Percentiles rank a stretch among this genome's conserved stretches.
phyloP scores from a whole-genome alignment of 2,888 invertebrate species.

The Monochamus alternatus region DNA sequence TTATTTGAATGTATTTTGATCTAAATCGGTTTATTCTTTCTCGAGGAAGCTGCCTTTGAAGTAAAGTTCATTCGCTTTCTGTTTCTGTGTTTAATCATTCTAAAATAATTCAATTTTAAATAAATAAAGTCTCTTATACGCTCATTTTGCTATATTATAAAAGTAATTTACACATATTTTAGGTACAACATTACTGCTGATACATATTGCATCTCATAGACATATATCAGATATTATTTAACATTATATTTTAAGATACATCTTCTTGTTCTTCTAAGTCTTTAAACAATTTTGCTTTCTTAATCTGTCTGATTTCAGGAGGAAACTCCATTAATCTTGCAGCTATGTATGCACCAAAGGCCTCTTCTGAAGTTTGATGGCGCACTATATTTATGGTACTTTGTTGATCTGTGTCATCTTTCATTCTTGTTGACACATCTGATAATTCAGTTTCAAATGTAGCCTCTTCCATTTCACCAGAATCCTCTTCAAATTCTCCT shows the following conservation, averaged over 20 bases:
- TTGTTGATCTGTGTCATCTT: conserved; percentile 32
- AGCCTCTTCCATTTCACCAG: conserved; percentile 38
- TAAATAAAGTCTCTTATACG: too few relatives aligned
- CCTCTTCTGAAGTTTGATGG: conserved; percentile 43
- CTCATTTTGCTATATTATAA: too few relatives aligned
- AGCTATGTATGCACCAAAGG: conserved; percentile 44
- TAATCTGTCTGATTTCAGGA: conserved; percentile 37
- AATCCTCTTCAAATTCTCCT: conserved; percentile 34
- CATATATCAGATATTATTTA: conserved; percentile 9
- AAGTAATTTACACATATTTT: too few relatives aligned
- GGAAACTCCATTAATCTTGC: conserved; percentile 41
- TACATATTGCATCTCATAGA: too few relatives aligned
- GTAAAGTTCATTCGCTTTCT: too few relatives aligned
- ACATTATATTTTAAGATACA: conserved; percentile 20
- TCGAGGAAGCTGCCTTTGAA: too few relatives aligned
- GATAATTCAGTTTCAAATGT: conserved; percentile 23
- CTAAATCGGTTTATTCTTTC: too few relatives aligned
- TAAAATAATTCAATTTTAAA: too few relatives aligned
- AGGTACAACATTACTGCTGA: too few relatives aligned
- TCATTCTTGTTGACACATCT: conserved; percentile 21
- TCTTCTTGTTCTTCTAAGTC: conserved; percentile 40
- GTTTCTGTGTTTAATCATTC: too few relatives aligned
- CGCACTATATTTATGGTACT: conserved; percentile 30
- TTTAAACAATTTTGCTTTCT: conserved; percentile 43
- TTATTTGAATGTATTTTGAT: too few relatives aligned